Base-by-base conservation (phyloP, 1,140 invertebrate species). In the Zophobas atratus region DNA sequence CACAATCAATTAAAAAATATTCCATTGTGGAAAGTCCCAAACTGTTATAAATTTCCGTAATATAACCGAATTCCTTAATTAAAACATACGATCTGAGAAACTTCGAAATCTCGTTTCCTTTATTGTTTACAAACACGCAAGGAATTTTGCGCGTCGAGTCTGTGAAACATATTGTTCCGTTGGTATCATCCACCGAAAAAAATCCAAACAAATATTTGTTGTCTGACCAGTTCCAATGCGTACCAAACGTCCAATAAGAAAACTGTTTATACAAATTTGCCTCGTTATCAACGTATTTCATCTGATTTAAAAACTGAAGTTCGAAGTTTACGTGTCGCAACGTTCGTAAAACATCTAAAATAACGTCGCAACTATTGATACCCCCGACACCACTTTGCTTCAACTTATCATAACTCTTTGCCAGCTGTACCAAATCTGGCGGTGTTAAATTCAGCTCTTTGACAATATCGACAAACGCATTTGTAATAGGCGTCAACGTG, bases 221-320 rank as follows among this genome's bases (percentile, higher is more conserved):
- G 46, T 36, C 67, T 46, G 34, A 38, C 1, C n/a, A 53, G 39
- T 32, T 60, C 5, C 34, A 4, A 6, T 76, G 63, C 1, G 20
- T 33, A 55, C 75, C 75, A 70, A 48, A 70, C 53, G 36, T 70
- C 75, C 75, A 76, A 20, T 48, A 53, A 6, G 57, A 48, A 43
- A 46, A 51, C 1, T 67, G 33, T 36, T 76, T 67, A 32, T 43
- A 51, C 4, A 20, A 38, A 34, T 70, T 0, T 33, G 38, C 46
- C 39, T 49, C 33, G n/a, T 8, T 6, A 51, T 53, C 41, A 32
- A 76, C 6, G 34, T 34, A 76, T 76, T 36, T 33, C 20, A 76
- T 2, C 46, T 67, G 33, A 43, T 67, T 67, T 67, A 60, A 34
- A 36, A 63, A n/a, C 2, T 55, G 20, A 1, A 76, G 3, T 35